Conservation (phyloP, 2,113 vertebrate species). For the Azemiops feae region DNA sequence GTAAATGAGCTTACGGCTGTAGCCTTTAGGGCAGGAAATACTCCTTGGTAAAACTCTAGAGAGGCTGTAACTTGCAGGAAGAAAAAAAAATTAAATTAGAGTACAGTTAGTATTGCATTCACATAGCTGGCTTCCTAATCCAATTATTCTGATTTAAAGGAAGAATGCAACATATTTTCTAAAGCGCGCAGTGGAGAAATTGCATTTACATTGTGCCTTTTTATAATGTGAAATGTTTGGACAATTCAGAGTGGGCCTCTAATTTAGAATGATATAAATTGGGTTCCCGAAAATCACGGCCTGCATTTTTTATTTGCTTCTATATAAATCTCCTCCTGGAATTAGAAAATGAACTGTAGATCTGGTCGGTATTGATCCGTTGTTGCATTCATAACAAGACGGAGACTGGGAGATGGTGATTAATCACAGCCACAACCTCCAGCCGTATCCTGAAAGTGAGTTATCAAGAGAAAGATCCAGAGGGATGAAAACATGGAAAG, state of each 20-base stretch:
- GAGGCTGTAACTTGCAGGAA: slow-evolving; percentile 27
- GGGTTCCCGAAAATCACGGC: background rate
- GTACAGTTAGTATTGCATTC: slow-evolving; percentile 39
- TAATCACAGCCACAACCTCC: background rate
- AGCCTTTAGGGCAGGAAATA: background rate
- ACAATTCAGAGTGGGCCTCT: background rate
- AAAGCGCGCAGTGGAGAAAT: slow-evolving; percentile 24
- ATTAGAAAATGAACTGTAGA: background rate
- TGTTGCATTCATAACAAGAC: background rate
- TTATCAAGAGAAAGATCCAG: background rate
- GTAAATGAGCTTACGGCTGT: background rate
- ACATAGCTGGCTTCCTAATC: slow-evolving; percentile 44
- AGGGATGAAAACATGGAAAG: background rate
- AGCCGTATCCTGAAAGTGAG: background rate
- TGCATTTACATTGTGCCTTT: slow-evolving; percentile 7
- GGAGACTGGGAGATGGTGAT: background rate
- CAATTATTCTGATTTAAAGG: slow-evolving; percentile 56
- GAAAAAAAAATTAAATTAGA: slow-evolving; percentile 26
- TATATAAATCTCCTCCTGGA: background rate
- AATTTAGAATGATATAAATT: background rate
- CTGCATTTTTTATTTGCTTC: background rate
- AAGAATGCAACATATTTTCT: slow-evolving; percentile 49
- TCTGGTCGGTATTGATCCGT: background rate
- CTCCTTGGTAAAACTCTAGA: slow-evolving; percentile 37
- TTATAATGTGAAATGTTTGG: slow-evolving; percentile 14